These are phyloP conservation scores for Falco berigora DNA, from an alignment of 2,797 vertebrate species.

Conservation along the genomic window DNA sequence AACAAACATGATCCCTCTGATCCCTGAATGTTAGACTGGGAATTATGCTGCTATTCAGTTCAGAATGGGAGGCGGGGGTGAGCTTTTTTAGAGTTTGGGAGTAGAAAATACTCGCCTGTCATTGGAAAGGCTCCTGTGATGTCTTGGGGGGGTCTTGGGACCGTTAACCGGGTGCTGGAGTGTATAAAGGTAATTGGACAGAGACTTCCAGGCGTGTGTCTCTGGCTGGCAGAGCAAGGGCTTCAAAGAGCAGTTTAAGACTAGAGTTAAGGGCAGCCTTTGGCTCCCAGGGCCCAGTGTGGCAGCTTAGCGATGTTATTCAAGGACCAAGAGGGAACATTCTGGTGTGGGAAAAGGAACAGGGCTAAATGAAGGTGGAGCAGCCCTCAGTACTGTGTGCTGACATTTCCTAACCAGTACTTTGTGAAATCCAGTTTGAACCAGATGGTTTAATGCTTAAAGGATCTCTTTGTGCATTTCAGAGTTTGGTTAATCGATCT, in stretches of 20 bases:
- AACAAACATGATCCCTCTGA: not conserved
- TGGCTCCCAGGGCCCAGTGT: not conserved
- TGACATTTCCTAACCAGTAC: not conserved
- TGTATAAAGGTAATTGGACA: not conserved
- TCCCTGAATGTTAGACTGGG: not conserved
- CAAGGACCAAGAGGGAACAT: fast-evolving
- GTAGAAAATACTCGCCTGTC: not conserved
- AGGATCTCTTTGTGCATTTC: not conserved
- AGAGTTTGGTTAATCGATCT: not conserved
- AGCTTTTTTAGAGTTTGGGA: not conserved
- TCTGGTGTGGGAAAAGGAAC: not conserved
- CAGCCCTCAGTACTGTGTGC: not conserved
- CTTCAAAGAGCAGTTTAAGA: not conserved
- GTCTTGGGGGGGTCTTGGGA: not conserved
- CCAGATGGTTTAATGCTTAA: not conserved
- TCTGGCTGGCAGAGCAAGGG: not conserved
- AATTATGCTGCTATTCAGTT: not conserved
- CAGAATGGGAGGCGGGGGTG: not conserved
- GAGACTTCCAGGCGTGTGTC: not conserved
- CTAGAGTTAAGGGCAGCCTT: not conserved
- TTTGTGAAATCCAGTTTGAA: not conserved
- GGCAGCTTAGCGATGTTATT: not conserved
- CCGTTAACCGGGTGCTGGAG: not conserved
- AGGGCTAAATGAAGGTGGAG: not conserved
- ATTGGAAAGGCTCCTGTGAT: not conserved